A percentile compares a stretch with the other conserved stretches of the same genome.
Evolutionary conservation across 2,888 invertebrate species (phyloP).

Genomic region (Clepsis dumicolana): DNA sequence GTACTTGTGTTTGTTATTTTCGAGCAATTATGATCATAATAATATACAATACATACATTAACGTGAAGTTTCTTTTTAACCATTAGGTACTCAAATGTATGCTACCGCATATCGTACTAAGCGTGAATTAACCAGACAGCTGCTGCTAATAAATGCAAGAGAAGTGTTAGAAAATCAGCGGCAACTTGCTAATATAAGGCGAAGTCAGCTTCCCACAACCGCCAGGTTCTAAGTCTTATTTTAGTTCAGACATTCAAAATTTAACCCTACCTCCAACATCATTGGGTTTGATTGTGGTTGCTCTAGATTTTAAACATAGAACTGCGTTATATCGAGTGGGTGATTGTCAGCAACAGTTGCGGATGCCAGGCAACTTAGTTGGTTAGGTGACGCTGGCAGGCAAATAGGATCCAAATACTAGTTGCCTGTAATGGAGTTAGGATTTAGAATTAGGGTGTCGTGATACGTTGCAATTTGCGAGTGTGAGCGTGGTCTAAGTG

Average conservation of each 20-base stretch:
- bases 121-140: not conserved
- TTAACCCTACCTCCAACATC: not conserved
- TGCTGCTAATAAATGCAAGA: constrained; percentile 4
- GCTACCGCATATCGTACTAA: too few relatives aligned
- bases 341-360: constrained; percentile 18
- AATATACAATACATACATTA: too few relatives aligned
- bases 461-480: not conserved
- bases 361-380: constrained; percentile 11
- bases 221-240: not conserved
- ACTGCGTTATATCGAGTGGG: not conserved
- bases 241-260: not conserved
- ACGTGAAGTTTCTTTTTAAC: too few relatives aligned
- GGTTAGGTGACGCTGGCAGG: not conserved
- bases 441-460: not conserved
- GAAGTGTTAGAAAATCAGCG: constrained; percentile 10
- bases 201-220: constrained; percentile 1
- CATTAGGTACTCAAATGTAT: too few relatives aligned
- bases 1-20: too few relatives aligned
- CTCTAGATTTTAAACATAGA: not conserved
- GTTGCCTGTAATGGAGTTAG: not conserved
- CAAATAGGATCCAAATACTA: constrained; percentile 7
- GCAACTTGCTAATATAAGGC: constrained; percentile 6
- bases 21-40: too few relatives aligned
- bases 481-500: too few relatives aligned
- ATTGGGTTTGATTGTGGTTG: not conserved